Percentiles rank a stretch among this genome's conserved stretches.
Conservation (phyloP, 2,797 vertebrate species). For the Enteromius fasciolatus region DNA sequence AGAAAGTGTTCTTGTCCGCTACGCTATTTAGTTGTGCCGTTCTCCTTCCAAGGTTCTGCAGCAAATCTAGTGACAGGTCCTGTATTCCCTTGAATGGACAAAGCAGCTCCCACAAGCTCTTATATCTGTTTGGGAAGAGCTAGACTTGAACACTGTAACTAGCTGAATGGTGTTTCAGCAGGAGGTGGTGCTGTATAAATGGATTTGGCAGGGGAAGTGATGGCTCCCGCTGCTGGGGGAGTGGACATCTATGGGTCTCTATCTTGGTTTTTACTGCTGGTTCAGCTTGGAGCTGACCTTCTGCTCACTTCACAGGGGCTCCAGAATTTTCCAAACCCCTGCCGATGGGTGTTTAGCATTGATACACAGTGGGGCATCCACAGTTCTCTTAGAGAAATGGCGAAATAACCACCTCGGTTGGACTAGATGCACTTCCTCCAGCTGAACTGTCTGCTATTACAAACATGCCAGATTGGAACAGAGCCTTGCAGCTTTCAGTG, state of each 20-base stretch:
- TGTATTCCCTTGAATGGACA: constrained; percentile 7
- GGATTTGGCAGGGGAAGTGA: constrained; percentile 34
- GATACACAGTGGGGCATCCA: constrained; percentile 36
- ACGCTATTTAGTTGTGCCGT: neutral
- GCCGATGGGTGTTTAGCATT: constrained; percentile 39
- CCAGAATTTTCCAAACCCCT: constrained; percentile 46
- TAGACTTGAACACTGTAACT: neutral
- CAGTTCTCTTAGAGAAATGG: constrained; percentile 7
- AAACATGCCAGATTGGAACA: constrained; percentile 34
- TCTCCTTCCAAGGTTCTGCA: neutral
- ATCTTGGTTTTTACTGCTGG: constrained; percentile 29
- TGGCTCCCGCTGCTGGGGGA: constrained; percentile 24
- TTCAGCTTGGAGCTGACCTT: constrained; percentile 41
- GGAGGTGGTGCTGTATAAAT: constrained; percentile 35
- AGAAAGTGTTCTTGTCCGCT: neutral
- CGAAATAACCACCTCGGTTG: constrained; percentile 8
- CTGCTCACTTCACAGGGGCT: constrained; percentile 30
- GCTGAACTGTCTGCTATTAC: constrained; percentile 9
- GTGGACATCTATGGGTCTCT: constrained; percentile 9
- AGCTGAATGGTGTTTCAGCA: constrained; percentile 19
- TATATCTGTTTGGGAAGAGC: constrained; percentile 8
- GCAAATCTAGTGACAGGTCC: constrained; percentile 18
- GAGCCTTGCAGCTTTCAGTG: neutral
- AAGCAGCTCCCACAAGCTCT: neutral
- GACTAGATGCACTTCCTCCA: constrained; percentile 22